Evolutionary conservation across 2,113 vertebrate genomes (phyloP), one percentile per base, ranked within the genome.

Genomic region (Ceuthmochares aereus): DNA sequence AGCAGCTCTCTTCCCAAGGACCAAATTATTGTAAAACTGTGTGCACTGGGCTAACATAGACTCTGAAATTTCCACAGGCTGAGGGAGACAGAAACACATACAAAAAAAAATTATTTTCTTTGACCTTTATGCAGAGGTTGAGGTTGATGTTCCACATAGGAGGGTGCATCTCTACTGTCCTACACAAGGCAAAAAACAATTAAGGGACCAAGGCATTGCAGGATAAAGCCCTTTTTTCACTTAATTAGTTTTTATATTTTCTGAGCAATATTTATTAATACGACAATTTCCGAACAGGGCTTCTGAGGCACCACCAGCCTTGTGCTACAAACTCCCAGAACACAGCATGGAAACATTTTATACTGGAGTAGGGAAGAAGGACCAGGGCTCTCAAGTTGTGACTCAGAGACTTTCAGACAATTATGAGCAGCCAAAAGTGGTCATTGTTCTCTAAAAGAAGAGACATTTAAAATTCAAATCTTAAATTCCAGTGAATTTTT

Each of bases 21-120:
- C 5, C 4, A 58, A 36, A 74, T 34, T 6, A 19, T 1, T 13
- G 19, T 15, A 20, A 58, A 47, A 2, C 29, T 4, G 0, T 0
- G 12, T 19, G 27, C 23, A 1, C 27, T 4, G 43, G 72, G 30
- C 22, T 66, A 14, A 13, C 15, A 4, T 3, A 7, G 45, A 4
- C 37, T 34, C 59, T 27, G 36, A 19, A 2, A 29, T 11, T 6
- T 22, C 67, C 84, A 29, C 2, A 12, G 74, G 43, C 22, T 56
- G 45, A 34, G 36, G 26, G 36, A 34, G 30, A 25, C 6, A 32
- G 19, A 54, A 66, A 25, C 20, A 25, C 23, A 49, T 2, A 25
- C 0, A 5, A 14, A 29, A n/a, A n/a, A n/a, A 18, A 7, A 1
- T 25, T 2, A 0, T 19, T 51, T 14, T 26, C 32, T 56, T 22